Conservation (phyloP, 2,113 vertebrate genomes). For the Lepus americanus region DNA sequence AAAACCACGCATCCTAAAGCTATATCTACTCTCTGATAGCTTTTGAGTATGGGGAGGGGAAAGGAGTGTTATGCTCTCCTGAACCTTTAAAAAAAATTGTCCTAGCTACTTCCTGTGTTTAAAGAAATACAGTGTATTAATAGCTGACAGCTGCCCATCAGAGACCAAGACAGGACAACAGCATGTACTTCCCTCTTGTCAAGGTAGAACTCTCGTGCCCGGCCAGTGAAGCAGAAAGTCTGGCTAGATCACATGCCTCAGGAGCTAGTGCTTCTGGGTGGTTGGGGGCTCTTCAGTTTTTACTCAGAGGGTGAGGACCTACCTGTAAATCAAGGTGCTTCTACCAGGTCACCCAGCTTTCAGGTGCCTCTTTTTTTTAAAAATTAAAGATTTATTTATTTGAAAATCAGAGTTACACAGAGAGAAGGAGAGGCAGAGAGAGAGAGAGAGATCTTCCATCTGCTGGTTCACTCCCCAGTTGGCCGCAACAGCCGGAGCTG, state of each 20-base stretch:
- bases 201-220: slow-evolving; percentile 7
- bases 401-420: too few relatives aligned
- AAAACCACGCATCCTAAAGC: neutral
- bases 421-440: too few relatives aligned
- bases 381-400: too few relatives aligned
- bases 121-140: slow-evolving; percentile 36
- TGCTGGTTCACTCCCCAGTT: too few relatives aligned
- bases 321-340: neutral
- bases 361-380: neutral
- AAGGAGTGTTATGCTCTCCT: neutral
- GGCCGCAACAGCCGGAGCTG: too few relatives aligned
- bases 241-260: neutral
- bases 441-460: too few relatives aligned
- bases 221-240: slow-evolving; percentile 56
- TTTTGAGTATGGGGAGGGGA: neutral
- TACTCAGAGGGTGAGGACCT: neutral
- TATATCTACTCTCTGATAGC: neutral
- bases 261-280: neutral
- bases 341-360: neutral
- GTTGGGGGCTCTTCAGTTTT: neutral
- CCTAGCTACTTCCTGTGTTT: slow-evolving; percentile 34
- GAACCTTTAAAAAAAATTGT: slow-evolving; percentile 44
- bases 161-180: slow-evolving; percentile 37
- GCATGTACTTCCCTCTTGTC: slow-evolving; percentile 40
- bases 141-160: slow-evolving; percentile 17